phyloP scores from a whole-genome alignment of 2,797 vertebrate genomes.

The Scleropages formosus region DNA sequence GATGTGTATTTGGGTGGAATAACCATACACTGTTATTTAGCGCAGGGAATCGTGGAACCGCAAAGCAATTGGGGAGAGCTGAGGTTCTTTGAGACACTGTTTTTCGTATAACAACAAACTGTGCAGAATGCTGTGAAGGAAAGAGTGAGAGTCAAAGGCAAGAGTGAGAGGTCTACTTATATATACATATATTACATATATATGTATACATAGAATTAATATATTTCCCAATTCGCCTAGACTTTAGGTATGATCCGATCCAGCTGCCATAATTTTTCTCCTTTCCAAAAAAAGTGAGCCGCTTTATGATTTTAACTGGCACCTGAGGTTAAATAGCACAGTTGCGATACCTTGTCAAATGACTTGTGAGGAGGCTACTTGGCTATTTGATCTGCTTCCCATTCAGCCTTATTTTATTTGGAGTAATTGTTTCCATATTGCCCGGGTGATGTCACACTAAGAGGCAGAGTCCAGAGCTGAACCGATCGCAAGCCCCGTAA shows the following conservation, averaged over 20 bases:
- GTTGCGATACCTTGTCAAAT: neutral
- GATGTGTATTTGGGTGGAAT: constrained; percentile 22
- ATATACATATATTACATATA: no score
- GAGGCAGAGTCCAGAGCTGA: constrained; percentile 15
- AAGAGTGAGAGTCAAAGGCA: neutral
- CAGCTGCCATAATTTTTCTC: constrained; percentile 14
- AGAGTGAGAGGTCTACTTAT: neutral
- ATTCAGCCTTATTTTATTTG: constrained; percentile 19
- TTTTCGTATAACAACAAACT: neutral
- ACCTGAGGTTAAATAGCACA: constrained; percentile 10
- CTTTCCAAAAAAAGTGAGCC: constrained; percentile 6
- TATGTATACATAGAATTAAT: no score
- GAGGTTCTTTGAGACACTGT: neutral
- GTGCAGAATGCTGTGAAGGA: neutral
- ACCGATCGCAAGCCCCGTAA: neutral
- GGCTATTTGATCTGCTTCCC: constrained; percentile 11
- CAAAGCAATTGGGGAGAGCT: neutral
- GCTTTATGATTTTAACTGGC: constrained; percentile 1
- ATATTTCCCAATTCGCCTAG: neutral
- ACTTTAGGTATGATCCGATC: neutral
- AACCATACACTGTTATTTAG: constrained; percentile 22
- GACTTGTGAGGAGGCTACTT: neutral
- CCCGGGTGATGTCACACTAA: constrained; percentile 19
- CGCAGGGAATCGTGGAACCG: neutral
- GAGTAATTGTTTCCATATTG: constrained; percentile 15